Percentiles rank a stretch among this genome's conserved stretches.
Conservation (phyloP, 2,888 invertebrate species). For the Cephus sareptanus region DNA sequence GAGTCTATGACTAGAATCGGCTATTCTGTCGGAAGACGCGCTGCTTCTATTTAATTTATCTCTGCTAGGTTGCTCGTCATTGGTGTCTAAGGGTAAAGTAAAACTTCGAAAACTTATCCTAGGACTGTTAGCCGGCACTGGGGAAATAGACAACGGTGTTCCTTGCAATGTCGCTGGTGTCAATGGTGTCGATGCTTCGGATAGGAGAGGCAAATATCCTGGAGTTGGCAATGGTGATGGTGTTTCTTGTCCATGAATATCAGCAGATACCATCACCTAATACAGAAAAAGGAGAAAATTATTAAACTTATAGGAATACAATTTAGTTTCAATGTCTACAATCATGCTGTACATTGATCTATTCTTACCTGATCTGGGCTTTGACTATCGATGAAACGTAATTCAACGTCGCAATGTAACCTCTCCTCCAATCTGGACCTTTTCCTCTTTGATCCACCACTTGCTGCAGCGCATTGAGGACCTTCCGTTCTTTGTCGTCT, state of each 20-base stretch:
- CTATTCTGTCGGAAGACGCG: slow-evolving; percentile 50
- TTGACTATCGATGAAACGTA: slow-evolving; percentile 85
- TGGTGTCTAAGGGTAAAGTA: slow-evolving; percentile 57
- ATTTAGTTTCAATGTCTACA: neutral
- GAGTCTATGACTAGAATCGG: slow-evolving; percentile 57
- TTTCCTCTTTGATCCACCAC: slow-evolving; percentile 68
- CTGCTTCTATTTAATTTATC: slow-evolving; percentile 43
- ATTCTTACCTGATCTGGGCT: slow-evolving; percentile 73
- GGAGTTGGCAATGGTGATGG: slow-evolving; percentile 62
- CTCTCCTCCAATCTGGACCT: slow-evolving; percentile 82
- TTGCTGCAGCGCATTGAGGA: slow-evolving; percentile 63
- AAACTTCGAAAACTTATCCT: slow-evolving; percentile 64
- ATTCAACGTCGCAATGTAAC: slow-evolving; percentile 73
- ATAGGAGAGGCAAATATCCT: slow-evolving; percentile 59
- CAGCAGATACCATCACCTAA: slow-evolving; percentile 65
- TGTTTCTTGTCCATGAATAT: slow-evolving; percentile 63
- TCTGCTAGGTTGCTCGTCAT: slow-evolving; percentile 43
- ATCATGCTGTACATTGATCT: neutral
- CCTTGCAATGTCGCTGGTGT: slow-evolving; percentile 57
- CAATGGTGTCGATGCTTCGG: slow-evolving; percentile 61
- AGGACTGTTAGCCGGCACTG: slow-evolving; percentile 56
- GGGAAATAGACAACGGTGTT: slow-evolving; percentile 54
- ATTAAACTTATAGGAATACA: neutral
- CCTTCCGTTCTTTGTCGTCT: slow-evolving; percentile 64
- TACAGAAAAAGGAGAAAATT: neutral